These are phyloP conservation scores for Zaprionus kolodkinae DNA, from an alignment of 1,140 invertebrate species.

Conservation along the genomic window DNA sequence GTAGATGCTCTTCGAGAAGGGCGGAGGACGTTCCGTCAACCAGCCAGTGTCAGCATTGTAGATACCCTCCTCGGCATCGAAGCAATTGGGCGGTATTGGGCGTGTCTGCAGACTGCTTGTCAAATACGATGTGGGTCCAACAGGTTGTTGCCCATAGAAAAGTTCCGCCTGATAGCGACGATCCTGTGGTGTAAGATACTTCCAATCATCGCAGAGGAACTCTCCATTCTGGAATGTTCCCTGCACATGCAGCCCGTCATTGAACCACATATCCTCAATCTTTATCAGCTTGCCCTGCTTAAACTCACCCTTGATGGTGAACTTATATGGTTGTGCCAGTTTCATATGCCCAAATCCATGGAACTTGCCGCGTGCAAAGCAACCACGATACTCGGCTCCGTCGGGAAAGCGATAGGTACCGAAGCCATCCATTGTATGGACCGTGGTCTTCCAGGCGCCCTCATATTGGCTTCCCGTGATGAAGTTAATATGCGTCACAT, in stretches of 20 bases:
- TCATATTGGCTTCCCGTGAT: slow-evolving; percentile 67
- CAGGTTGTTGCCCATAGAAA: slow-evolving; percentile 56
- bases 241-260: slow-evolving; percentile 59
- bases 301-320: slow-evolving; percentile 70
- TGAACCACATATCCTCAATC: slow-evolving; percentile 73
- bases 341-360: slow-evolving; percentile 67
- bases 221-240: slow-evolving; percentile 37
- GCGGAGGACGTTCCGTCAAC: slow-evolving; percentile 46
- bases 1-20: slow-evolving; percentile 42
- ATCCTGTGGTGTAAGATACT: slow-evolving; percentile 60
- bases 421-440: slow-evolving; percentile 73
- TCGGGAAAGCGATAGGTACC: slow-evolving; percentile 72
- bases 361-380: slow-evolving; percentile 59
- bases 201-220: slow-evolving; percentile 53
- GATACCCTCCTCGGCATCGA: slow-evolving; percentile 66
- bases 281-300: slow-evolving; percentile 46
- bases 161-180: slow-evolving; percentile 65
- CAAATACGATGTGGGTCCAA: slow-evolving; percentile 62
- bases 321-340: slow-evolving; percentile 57
- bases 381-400: slow-evolving; percentile 71
- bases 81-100: slow-evolving; percentile 32
- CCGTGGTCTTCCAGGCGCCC: slow-evolving; percentile 51
- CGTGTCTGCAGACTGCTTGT: slow-evolving; percentile 46
- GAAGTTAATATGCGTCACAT: slow-evolving; percentile 31
- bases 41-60: slow-evolving; percentile 50